Base-by-base conservation (phyloP, 2,113 vertebrate genomes). In the Nymphicus hollandicus region DNA sequence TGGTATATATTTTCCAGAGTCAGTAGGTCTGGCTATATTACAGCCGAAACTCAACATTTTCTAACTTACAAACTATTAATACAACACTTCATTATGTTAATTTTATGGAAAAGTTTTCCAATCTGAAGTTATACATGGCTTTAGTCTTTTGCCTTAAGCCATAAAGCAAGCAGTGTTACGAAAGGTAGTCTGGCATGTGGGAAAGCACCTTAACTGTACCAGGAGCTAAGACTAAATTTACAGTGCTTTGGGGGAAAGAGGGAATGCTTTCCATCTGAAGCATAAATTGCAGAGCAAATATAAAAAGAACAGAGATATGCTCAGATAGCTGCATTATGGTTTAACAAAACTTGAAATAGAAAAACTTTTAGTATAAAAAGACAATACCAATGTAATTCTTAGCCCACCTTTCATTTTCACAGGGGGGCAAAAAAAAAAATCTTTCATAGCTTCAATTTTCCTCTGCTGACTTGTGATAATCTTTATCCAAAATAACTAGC, bases 241-340 rank as follows among this genome's bases (percentile, higher is more conserved):
- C 5, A 81, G 16, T 1, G 2, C 24, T 88, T 61, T 11, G 1
- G 3, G 4, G 5, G 2, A 7, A 7, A 76, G 19, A 1, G 22
- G 12, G 6, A 71, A n/a, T 49, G 12, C 50, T 88, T 88, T 91
- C n/a, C 18, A 49, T 81, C 39, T 73, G 68, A 69, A 79, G 15
- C 9, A 20, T n/a, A 65, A 88, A 61, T 73, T 83, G 7, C 28
- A 55, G 20, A 28, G 43, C 11, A 83, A 72, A 46, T 47, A 28
- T 14, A 39, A 73, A 58, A 55, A 58, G 31, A 91, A 49, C 5
- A 50, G 44, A 88, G 25, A 55, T 53, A 2, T 53, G 20, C 79
- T 72, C 1, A 2, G 29, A 53, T 5, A 65, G 15, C 24, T 86
- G 29, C 0, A 2, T 71, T 61, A 52, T 13, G 13, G 35, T 4